These are phyloP conservation scores for Entosphenus tridentatus DNA, from an alignment of 2,113 vertebrate genomes.

Conservation along the genomic window DNA sequence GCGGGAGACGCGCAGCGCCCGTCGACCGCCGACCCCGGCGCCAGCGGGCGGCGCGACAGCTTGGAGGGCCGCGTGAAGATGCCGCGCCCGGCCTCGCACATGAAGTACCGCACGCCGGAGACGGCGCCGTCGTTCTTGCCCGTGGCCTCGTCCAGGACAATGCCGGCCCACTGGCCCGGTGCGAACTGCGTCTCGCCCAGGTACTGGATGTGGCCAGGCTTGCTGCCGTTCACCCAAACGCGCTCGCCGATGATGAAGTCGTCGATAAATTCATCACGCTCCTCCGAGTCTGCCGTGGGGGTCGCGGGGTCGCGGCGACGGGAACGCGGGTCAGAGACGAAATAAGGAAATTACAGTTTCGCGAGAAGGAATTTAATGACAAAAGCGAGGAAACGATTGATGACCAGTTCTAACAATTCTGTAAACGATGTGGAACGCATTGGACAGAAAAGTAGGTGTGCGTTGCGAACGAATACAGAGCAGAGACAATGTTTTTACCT, in stretches of 20 bases:
- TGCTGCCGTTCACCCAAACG: conserved; percentile 3
- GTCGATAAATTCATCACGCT: conserved; percentile 39
- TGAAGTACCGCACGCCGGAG: conserved; percentile 3
- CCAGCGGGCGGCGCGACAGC: conserved; percentile 10
- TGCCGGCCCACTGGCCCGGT: conserved; percentile 1
- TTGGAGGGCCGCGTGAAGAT: not conserved
- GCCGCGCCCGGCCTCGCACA: conserved; percentile 5
- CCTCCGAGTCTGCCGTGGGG: conserved; percentile 17
- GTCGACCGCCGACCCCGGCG: conserved; percentile 35
- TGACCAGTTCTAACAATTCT: too few relatives aligned
- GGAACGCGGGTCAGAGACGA: too few relatives aligned
- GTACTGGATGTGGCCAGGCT: conserved; percentile 2
- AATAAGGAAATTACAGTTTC: too few relatives aligned
- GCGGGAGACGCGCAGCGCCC: too few relatives aligned
- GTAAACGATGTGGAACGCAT: too few relatives aligned
- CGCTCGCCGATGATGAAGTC: conserved; percentile 12
- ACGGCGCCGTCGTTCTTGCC: not conserved
- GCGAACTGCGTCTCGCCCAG: conserved; percentile 1
- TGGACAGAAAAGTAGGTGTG: too few relatives aligned
- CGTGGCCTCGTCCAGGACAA: conserved; percentile 3
- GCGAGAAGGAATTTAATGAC: too few relatives aligned
- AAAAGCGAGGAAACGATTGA: too few relatives aligned
- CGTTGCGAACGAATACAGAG: too few relatives aligned
- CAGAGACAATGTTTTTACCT: too few relatives aligned
- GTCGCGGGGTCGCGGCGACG: too few relatives aligned